A percentile compares a stretch with the other conserved stretches of the same genome.
phyloP scores from a whole-genome alignment of 2,888 invertebrate species.

The Lochmaea capreae region DNA sequence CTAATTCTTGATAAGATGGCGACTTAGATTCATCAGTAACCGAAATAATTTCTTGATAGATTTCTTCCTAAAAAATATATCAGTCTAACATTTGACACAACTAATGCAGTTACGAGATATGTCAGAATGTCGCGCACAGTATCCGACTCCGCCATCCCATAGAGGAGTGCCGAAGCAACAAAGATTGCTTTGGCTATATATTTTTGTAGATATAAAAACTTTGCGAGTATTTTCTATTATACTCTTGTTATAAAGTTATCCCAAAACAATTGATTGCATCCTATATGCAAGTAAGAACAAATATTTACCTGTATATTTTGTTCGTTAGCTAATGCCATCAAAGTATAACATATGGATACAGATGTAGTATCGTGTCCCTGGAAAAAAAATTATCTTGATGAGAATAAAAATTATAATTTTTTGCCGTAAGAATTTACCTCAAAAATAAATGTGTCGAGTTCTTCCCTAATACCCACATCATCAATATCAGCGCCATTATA shows the following conservation, averaged over 20 bases:
- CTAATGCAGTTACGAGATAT: background rate
- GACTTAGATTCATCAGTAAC: conserved; percentile 57
- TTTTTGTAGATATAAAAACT: too few species aligned
- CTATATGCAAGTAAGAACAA: background rate
- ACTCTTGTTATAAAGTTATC: too few species aligned
- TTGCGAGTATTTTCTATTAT: too few species aligned
- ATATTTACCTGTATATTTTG: conserved; percentile 21
- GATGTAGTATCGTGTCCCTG: conserved; percentile 76
- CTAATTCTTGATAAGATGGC: conserved; percentile 68
- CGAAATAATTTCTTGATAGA: conserved; percentile 42
- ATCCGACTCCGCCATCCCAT: too few species aligned
- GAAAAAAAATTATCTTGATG: conserved; percentile 41
- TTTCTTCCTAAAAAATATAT: conserved; percentile 38
- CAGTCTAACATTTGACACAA: background rate
- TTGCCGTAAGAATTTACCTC: conserved; percentile 56
- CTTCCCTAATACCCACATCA: conserved; percentile 69
- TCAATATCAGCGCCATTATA: conserved; percentile 66
- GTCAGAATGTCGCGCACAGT: too few species aligned
- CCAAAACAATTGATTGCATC: too few species aligned
- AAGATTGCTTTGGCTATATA: too few species aligned
- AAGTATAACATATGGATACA: conserved; percentile 52
- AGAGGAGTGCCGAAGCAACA: too few species aligned
- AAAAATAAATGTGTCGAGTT: conserved; percentile 74
- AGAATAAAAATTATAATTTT: background rate
- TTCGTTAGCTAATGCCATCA: conserved; percentile 40